phyloP scores from a whole-genome alignment of 2,113 vertebrate species.

The Eulemur rufifrons region DNA sequence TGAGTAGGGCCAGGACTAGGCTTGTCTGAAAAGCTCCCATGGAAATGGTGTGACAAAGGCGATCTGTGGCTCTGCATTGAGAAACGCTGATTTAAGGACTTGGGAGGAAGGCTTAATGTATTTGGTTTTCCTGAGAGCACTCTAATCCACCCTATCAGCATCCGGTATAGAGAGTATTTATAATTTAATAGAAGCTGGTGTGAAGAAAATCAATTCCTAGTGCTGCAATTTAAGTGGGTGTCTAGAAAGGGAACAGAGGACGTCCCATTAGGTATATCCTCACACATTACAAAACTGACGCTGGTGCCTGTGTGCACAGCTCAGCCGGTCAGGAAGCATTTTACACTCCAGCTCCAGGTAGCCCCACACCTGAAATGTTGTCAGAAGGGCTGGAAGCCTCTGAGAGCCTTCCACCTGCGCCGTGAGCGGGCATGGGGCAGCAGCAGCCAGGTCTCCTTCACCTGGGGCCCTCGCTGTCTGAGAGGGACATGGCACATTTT shows the following conservation, averaged over 20 bases:
- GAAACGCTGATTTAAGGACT: not conserved
- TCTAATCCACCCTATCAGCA: not conserved
- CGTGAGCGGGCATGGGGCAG: fast-evolving
- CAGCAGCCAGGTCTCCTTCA: not conserved
- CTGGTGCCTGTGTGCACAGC: fast-evolving
- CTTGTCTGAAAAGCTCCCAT: not conserved
- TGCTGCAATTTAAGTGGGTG: not conserved
- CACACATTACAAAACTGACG: not conserved
- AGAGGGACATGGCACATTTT: not conserved
- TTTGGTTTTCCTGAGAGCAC: not conserved
- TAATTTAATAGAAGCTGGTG: not conserved
- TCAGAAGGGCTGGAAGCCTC: not conserved
- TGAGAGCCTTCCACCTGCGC: not conserved
- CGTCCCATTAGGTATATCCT: not conserved
- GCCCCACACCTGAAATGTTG: not conserved
- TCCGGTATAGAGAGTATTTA: not conserved
- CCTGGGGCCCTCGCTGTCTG: not conserved
- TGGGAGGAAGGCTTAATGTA: not conserved
- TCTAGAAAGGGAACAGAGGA: not conserved
- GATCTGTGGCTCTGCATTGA: not conserved
- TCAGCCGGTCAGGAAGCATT: not conserved
- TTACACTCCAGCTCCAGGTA: not conserved
- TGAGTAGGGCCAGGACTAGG: not conserved
- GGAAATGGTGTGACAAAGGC: not conserved
- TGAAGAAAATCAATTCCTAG: not conserved